Conservation (phyloP, 2,113 vertebrate species). For the Dissostichus mawsoni region DNA sequence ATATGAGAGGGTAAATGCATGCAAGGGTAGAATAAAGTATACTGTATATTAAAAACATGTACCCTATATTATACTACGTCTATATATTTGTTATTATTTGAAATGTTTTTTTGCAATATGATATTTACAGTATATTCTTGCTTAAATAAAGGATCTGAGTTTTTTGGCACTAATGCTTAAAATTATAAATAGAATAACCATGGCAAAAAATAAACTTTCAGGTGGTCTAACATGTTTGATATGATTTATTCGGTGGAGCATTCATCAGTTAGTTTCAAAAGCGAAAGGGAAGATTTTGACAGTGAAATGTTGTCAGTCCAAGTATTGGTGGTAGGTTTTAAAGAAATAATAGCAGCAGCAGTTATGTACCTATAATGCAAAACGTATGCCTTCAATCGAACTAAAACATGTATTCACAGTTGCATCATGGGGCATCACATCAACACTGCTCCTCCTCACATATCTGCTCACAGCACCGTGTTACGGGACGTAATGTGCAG, state of each 20-base stretch:
- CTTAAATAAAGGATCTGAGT: background rate
- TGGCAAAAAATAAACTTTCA: background rate
- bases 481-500: background rate
- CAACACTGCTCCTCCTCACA: background rate
- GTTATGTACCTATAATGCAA: background rate
- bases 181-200: background rate
- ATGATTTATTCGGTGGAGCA: background rate
- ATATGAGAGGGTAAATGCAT: background rate
- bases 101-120: background rate
- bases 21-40: background rate
- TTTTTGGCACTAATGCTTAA: background rate
- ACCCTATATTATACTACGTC: no score
- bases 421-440: background rate
- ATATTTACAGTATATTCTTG: background rate
- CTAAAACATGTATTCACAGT: background rate
- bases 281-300: background rate
- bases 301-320: background rate
- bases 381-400: background rate
- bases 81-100: background rate
- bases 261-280: background rate
- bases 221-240: background rate
- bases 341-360: background rate
- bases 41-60: no score
- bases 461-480: background rate
- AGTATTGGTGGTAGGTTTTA: background rate